Evolutionary conservation across 2,888 invertebrate species (phyloP), one percentile per base, ranked within the genome.

Genomic region (Ectemnius cavifrons): DNA sequence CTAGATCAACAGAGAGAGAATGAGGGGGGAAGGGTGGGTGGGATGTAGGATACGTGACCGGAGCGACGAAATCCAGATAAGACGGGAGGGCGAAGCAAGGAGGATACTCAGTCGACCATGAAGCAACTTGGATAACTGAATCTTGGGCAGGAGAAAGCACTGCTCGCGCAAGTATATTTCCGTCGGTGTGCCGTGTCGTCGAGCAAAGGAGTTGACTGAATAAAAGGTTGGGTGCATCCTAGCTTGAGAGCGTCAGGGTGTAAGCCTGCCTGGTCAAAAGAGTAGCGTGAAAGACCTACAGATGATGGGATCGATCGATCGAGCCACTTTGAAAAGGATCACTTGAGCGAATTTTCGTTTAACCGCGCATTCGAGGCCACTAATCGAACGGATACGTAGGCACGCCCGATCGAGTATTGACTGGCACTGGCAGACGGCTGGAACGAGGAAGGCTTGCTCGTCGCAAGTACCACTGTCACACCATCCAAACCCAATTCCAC

Each of bases 401-500:
- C 49, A 73, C 57, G 46, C 23, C 62, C 56, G 46, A 16, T 64
- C 46, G 61, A 61, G 61, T 64, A 67, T 71, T 66, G 63, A 67
- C 67, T 62, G 49, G 11, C 47, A 47, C n/a, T n/a, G 49, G 11
- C 47, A 47, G 58, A 57, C 62, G 37, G 37, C 8, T 37, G 8
- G 37, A 37, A 37, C 37, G 37, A 37, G 37, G 1, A 37, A 37
- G 37, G 8, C 23, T 18, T 23, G 2, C 47, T 11, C 59, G 37
- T 20, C 70, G 70, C 63, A 67, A 75, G 13, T 18, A 56, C 62
- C 58, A 71, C 20, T 49, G 49, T 37, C 37, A 37, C 47, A 52
- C 63, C 49, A 56, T 68, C 65, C 61, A 63, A 75, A 67, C 75
- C 62, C 62, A 45, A 52, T 59, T 62, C 20, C 65, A 20, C 57